Conservation (phyloP, 2,797 vertebrate species). For the Sebastes matsubarae region DNA sequence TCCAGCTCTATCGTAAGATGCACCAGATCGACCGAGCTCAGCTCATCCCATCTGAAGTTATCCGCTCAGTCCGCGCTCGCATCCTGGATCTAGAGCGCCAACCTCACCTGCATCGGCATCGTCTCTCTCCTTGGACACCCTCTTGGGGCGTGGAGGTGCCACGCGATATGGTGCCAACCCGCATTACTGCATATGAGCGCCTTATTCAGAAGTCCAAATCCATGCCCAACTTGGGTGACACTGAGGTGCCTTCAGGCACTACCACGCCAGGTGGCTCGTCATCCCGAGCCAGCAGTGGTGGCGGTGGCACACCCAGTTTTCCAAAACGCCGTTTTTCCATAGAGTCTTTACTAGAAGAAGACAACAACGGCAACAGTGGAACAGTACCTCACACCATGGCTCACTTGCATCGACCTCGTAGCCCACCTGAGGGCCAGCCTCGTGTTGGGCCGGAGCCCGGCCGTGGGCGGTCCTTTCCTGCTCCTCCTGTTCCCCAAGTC, state of each 20-base stretch:
- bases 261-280: slow-evolving; percentile 87
- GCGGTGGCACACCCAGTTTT: slow-evolving; percentile 74
- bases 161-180: slow-evolving; percentile 92
- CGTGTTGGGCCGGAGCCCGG: slow-evolving; percentile 82
- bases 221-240: slow-evolving; percentile 94
- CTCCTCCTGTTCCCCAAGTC: slow-evolving; percentile 56
- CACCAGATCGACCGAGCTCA: slow-evolving; percentile 96
- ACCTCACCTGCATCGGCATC: slow-evolving; percentile 83
- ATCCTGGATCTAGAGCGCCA: slow-evolving; percentile 94
- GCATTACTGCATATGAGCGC: slow-evolving; percentile 94
- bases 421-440: slow-evolving; percentile 86
- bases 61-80: slow-evolving; percentile 95
- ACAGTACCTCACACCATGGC: slow-evolving; percentile 51
- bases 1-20: slow-evolving; percentile 98
- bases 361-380: slow-evolving; percentile 74
- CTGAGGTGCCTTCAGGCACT: slow-evolving; percentile 86
- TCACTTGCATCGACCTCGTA: slow-evolving; percentile 72
- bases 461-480: slow-evolving; percentile 48
- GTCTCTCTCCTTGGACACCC: slow-evolving; percentile 85
- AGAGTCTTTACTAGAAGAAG: slow-evolving; percentile 94
- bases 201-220: slow-evolving; percentile 98
- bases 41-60: slow-evolving; percentile 92
- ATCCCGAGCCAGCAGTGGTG: slow-evolving; percentile 84
- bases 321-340: slow-evolving; percentile 94
- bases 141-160: slow-evolving; percentile 91